Percentiles rank a stretch among this genome's conserved stretches.
Conservation (phyloP, 2,888 invertebrate genomes). For the Cybosia mesomella region DNA sequence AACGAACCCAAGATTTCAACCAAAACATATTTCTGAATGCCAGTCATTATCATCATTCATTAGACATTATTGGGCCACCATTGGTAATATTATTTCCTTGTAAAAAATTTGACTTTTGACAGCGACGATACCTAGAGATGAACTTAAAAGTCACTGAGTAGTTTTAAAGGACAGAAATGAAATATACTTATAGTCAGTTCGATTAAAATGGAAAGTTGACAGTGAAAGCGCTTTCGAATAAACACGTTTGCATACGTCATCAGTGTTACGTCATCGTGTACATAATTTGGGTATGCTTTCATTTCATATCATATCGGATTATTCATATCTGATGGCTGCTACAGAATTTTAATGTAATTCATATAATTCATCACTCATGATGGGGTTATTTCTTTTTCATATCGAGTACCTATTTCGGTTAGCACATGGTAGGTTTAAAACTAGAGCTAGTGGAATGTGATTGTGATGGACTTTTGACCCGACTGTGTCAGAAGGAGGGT, state of each 20-base stretch:
- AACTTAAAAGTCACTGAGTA: background rate
- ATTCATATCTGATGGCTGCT: background rate
- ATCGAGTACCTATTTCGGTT: too few relatives aligned
- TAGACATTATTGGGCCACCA: too few relatives aligned
- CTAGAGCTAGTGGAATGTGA: too few relatives aligned
- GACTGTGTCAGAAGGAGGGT: too few relatives aligned
- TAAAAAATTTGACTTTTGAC: background rate
- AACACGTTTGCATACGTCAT: constrained; percentile 19
- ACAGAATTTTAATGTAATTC: background rate
- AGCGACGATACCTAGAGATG: background rate
- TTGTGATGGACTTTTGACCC: too few relatives aligned
- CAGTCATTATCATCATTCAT: too few relatives aligned
- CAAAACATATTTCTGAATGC: too few relatives aligned
- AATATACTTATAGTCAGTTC: background rate
- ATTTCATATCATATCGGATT: constrained; percentile 8
- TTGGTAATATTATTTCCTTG: too few relatives aligned
- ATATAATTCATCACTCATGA: background rate
- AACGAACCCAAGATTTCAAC: too few relatives aligned
- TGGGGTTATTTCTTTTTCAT: too few relatives aligned
- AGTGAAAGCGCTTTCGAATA: constrained; percentile 32
- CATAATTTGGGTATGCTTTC: constrained; percentile 16
- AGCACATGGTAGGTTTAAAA: too few relatives aligned
- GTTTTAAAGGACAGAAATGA: background rate
- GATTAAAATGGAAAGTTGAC: constrained; percentile 35
- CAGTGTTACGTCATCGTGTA: constrained; percentile 28